Evolutionary conservation across 1,140 invertebrate species (phyloP).

Genomic region (Drosophila willistoni): DNA sequence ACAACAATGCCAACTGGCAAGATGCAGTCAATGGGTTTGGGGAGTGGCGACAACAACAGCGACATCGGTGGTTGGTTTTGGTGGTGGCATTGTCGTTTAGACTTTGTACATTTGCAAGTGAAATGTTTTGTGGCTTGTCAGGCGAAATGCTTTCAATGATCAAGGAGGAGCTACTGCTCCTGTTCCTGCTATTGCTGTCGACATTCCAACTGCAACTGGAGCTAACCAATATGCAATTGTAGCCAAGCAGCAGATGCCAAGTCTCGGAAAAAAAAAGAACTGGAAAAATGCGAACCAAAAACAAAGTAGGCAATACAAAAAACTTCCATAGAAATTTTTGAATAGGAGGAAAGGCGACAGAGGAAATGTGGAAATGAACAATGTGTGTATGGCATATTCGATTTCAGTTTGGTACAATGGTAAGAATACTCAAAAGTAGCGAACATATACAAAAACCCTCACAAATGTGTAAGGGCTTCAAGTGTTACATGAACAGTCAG

Average conservation of each 20-base stretch:
- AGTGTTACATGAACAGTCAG: too few relatives aligned
- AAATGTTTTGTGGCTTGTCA: conserved; percentile 71
- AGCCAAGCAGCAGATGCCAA: conserved; percentile 38
- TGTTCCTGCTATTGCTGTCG: not conserved
- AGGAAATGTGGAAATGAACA: conserved; percentile 55
- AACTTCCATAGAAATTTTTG: conserved; percentile 18
- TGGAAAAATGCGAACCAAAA: not conserved
- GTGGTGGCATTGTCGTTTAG: conserved; percentile 57
- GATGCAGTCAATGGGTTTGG: not conserved
- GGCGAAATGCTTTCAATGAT: conserved; percentile 37
- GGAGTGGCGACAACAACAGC: not conserved
- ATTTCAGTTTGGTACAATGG: conserved; percentile 46
- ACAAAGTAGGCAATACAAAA: conserved; percentile 29
- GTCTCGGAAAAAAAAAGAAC: conserved; percentile 14
- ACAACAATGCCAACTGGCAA: conserved; percentile 45
- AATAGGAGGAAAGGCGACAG: not conserved
- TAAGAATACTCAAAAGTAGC: conserved; percentile 6
- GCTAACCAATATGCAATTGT: conserved; percentile 69
- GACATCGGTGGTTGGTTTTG: not conserved
- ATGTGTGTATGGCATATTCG: conserved; percentile 53
- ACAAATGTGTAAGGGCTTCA: not conserved
- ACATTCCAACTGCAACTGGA: conserved; percentile 14
- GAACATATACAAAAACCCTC: not conserved
- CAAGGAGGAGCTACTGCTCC: conserved; percentile 11
- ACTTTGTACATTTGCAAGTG: conserved; percentile 70